Base-by-base conservation (phyloP, 2,888 invertebrate species). In the Bellardia pandia region DNA sequence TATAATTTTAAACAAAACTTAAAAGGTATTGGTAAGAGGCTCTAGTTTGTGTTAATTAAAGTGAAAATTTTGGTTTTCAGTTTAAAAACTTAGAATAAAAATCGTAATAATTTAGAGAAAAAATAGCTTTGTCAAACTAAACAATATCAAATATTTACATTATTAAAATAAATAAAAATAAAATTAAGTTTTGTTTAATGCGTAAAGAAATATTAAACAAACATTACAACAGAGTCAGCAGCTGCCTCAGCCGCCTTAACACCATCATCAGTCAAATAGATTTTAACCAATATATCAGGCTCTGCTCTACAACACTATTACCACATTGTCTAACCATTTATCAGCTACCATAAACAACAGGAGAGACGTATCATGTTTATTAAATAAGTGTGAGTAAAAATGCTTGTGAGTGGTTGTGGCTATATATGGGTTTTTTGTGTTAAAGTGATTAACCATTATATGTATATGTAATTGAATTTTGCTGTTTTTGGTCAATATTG, bases 391-490 rank as follows among this genome's bases (percentile, higher is more conserved):
- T 30, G 13, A 16, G 11, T 14, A 42, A 3, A 45, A 11, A n/a
- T 9, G 9, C 16, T 30, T 30, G 11, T 33, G 33, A 60, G 33
- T 30, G 3, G 2, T 3, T n/a, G 13, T 45, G 51, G n/a, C n/a
- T 42, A 40, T 23, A 60, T 45, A 7, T 30, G 16, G 13, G 45
- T 30, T 14, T 33, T 60, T 53, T 74, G 56, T 86, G 89, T 85
- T 88, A 89, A 90, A 90, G 88, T 90, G 91, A 91, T 91, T 92
- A 92, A 91, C 90, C 90, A 89, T 91, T 90, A 85, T 88, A 88
- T n/a, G n/a, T n/a, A n/a, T 71, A 75, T 77, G 89, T 91, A 92
- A 91, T 91, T 91, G 91, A 90, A 90, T 91, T 91, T 91, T 80
- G 90, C 89, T 91, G 91, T 90, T 90, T 88, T 75, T 62, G n/a